Evolutionary conservation across 2,113 vertebrate species (phyloP).

Genomic region (Thalassarche chlororhynchos): DNA sequence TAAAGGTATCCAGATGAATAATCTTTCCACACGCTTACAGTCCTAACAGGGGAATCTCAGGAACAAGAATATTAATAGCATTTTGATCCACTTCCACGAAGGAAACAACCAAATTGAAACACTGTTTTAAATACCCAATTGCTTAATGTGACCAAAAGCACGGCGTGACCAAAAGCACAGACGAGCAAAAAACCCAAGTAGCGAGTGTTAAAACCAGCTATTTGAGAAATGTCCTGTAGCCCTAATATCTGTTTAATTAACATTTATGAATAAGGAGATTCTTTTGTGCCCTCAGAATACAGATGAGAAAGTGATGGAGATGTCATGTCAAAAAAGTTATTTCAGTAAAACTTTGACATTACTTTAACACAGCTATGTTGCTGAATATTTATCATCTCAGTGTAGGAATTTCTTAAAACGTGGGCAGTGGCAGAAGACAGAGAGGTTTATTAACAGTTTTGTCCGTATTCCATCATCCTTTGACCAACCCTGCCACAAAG

Average conservation of each 20-base stretch:
- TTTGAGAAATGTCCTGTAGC: not conserved
- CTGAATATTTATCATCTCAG: not conserved
- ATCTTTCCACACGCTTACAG: not conserved
- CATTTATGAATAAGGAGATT: not conserved
- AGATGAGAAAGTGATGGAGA: not conserved
- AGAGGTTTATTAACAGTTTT: not conserved
- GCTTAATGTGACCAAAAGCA: not conserved
- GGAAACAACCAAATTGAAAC: not conserved
- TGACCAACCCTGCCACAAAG: not conserved
- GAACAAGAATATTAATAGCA: not conserved
- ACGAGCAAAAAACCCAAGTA: not conserved
- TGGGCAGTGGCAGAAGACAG: not conserved
- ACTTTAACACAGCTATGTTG: not conserved
- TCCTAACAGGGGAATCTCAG: not conserved
- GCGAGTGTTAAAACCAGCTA: not conserved
- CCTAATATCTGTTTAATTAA: not conserved
- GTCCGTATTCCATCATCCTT: not conserved
- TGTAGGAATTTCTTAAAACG: not conserved
- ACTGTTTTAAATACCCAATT: not conserved
- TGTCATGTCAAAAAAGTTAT: not conserved
- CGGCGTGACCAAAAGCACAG: not conserved
- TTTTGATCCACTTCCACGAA: not conserved
- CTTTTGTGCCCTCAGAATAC: not conserved
- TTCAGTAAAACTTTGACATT: not conserved
- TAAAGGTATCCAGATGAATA: not conserved